Evolutionary conservation across 2,888 invertebrate species (phyloP).

Genomic region (Emmelina monodactyla): DNA sequence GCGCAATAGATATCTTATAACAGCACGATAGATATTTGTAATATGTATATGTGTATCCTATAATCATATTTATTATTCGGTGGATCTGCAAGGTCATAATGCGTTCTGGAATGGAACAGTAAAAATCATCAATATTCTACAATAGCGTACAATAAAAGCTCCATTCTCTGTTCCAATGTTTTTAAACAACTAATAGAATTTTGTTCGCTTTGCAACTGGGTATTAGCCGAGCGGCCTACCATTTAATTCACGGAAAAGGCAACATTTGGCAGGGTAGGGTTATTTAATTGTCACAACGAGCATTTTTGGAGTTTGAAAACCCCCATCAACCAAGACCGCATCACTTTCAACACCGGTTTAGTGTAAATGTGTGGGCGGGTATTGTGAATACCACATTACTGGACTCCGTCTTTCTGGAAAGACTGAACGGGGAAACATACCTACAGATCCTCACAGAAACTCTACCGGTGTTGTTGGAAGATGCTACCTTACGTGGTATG

Average conservation of each 20-base stretch:
- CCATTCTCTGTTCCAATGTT: too few relatives aligned
- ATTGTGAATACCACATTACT: slow-evolving; percentile 4
- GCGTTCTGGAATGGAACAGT: too few relatives aligned
- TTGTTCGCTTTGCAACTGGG: slow-evolving; percentile 3
- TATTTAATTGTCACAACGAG: slow-evolving; percentile 4
- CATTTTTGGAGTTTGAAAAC: slow-evolving; percentile 9
- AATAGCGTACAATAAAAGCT: too few relatives aligned
- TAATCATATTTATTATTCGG: too few relatives aligned
- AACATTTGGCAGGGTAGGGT: slow-evolving; percentile 3
- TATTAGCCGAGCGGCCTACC: slow-evolving; percentile 4
- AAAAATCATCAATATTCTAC: too few relatives aligned
- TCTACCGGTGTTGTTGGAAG: slow-evolving; percentile 6
- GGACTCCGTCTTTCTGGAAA: slow-evolving; percentile 5
- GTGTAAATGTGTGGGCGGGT: slow-evolving; percentile 11
- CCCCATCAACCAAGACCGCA: slow-evolving; percentile 6
- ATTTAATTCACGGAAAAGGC: slow-evolving; percentile 2
- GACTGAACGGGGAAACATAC: slow-evolving; percentile 3
- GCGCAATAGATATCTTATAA: too few relatives aligned
- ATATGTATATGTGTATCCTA: too few relatives aligned
- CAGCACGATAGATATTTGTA: too few relatives aligned
- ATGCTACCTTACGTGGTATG: too few relatives aligned
- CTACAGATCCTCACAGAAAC: slow-evolving; percentile 7
- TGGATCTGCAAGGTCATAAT: too few relatives aligned
- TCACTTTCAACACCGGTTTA: slow-evolving; percentile 8
- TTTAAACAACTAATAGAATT: too few relatives aligned